phyloP scores from a whole-genome alignment of 2,888 invertebrate genomes.

The Drosophila atroscutellata region DNA sequence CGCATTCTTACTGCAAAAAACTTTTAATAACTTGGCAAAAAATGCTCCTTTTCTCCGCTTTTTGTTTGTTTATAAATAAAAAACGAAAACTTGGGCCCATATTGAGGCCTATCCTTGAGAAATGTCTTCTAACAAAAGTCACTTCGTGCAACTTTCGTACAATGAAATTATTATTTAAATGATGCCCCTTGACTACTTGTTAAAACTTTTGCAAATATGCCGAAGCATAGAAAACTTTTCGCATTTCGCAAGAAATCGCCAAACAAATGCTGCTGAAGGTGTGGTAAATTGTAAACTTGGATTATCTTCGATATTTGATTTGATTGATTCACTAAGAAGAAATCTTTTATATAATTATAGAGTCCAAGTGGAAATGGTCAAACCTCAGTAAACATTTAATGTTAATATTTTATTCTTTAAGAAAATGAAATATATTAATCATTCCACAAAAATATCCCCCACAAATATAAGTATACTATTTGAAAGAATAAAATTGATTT shows the following conservation, averaged over 20 bases:
- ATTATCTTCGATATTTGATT: background rate
- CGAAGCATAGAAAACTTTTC: background rate
- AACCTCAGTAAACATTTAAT: too few species aligned
- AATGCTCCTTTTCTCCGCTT: constrained; percentile 4
- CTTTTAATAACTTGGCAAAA: constrained; percentile 45
- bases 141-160: constrained; percentile 1
- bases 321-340: background rate
- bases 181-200: constrained; percentile 4
- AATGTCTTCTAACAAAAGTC: constrained; percentile 7
- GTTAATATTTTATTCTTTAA: background rate
- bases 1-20: constrained; percentile 29
- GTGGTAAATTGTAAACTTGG: background rate
- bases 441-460: background rate
- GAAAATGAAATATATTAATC: background rate
- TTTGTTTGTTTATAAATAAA: constrained; percentile 23
- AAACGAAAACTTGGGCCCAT: constrained; percentile 16
- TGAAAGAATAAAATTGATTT: background rate
- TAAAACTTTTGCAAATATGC: background rate
- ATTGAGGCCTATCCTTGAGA: constrained; percentile 30
- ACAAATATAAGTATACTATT: background rate
- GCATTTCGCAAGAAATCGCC: background rate
- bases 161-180: constrained; percentile 18
- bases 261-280: background rate
- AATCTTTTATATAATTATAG: background rate
- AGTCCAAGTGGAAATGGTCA: background rate